phyloP scores from a whole-genome alignment of 2,888 invertebrate species.

The Ophraella communa region DNA sequence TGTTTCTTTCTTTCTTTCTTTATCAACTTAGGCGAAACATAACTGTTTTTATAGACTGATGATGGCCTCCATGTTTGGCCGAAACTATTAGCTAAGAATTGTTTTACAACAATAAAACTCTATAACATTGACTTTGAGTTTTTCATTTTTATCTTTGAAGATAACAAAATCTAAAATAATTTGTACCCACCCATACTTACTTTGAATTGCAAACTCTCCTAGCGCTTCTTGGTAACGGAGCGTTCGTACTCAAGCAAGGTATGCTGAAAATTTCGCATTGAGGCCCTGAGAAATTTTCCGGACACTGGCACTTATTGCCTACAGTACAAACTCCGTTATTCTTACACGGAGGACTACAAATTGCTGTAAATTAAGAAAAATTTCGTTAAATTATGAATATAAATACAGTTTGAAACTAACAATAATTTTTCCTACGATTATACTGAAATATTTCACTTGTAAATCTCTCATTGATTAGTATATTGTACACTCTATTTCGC shows the following conservation, averaged over 20 bases:
- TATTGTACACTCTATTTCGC: too few relatives aligned
- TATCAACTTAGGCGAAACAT: too few relatives aligned
- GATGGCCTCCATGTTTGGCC: too few relatives aligned
- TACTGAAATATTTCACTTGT: background rate
- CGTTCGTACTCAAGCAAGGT: conserved; percentile 71
- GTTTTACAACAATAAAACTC: too few relatives aligned
- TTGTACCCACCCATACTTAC: conserved; percentile 57
- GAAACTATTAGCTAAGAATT: too few relatives aligned
- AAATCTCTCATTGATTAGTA: too few relatives aligned
- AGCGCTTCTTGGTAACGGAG: conserved; percentile 75
- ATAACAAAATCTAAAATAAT: background rate
- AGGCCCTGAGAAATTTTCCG: conserved; percentile 73
- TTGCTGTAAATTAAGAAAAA: conserved; percentile 63
- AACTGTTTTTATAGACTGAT: too few relatives aligned
- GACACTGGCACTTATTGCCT: conserved; percentile 79
- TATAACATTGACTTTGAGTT: too few relatives aligned
- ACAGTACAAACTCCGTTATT: conserved; percentile 82
- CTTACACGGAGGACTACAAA: conserved; percentile 76
- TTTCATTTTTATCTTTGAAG: too few relatives aligned
- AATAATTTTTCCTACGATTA: too few relatives aligned
- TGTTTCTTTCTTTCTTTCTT: too few relatives aligned
- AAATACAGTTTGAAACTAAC: background rate
- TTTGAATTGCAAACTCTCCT: conserved; percentile 67
- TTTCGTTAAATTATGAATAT: background rate
- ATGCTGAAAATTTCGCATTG: conserved; percentile 63